A percentile compares a stretch with the other conserved stretches of the same genome.
Evolutionary conservation across 2,797 vertebrate genomes (phyloP).

Genomic region (Phaenicophaeus curvirostris): DNA sequence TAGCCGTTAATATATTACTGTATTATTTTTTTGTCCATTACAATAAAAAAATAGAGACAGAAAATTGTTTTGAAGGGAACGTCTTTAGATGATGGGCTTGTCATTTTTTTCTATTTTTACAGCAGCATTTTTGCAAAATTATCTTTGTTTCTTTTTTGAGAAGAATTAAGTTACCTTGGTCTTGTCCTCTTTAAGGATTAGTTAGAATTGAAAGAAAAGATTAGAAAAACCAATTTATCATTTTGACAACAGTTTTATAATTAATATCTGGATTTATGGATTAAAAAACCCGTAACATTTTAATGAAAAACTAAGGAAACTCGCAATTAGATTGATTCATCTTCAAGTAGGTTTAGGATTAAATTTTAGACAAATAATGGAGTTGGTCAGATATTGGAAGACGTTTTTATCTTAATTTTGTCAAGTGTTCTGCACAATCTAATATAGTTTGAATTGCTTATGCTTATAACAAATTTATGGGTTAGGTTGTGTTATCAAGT

Average conservation of each 20-base stretch:
- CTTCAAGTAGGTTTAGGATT: not conserved
- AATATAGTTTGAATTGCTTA: not conserved
- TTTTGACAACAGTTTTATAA: slow-evolving; percentile 24
- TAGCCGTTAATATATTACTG: not conserved
- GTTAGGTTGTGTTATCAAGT: not conserved
- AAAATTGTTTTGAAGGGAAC: not conserved
- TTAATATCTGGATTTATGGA: not conserved
- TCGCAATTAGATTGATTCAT: not conserved
- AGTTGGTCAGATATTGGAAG: not conserved
- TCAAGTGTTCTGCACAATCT: not conserved
- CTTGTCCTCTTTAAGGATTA: not conserved
- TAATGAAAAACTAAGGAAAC: not conserved
- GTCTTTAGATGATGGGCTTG: not conserved
- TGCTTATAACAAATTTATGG: not conserved
- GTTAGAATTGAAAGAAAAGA: not conserved
- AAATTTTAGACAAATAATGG: not conserved
- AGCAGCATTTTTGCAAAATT: not conserved
- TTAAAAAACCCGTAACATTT: not conserved
- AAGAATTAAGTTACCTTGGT: not conserved
- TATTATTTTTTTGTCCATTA: not conserved
- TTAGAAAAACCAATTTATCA: not conserved
- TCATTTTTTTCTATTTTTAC: not conserved
- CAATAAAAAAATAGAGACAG: not conserved
- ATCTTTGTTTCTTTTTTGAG: not conserved
- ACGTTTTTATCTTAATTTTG: not conserved